phyloP scores from a whole-genome alignment of 2,113 vertebrate species.

The Poeciliopsis occidentalis region DNA sequence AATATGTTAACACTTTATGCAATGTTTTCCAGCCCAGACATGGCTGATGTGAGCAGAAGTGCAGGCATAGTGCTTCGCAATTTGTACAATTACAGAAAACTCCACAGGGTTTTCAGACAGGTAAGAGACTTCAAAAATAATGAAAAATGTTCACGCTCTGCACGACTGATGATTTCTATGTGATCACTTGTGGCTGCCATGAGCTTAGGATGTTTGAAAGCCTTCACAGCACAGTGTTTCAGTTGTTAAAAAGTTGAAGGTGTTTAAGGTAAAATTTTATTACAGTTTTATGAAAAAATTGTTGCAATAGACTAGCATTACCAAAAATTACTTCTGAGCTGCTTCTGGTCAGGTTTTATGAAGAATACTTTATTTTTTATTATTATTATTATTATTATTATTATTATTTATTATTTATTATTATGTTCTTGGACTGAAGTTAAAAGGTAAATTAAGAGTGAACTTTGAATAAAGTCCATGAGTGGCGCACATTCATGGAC shows the following conservation, averaged over 20 bases:
- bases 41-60: conserved; percentile 76
- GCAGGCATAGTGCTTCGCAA: conserved; percentile 90
- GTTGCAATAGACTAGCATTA: background rate
- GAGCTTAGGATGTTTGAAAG: background rate
- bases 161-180: background rate
- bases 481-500: too few species aligned
- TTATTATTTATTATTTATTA: too few species aligned
- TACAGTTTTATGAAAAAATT: too few species aligned
- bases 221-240: too few species aligned
- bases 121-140: conserved; percentile 69
- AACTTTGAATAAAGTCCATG: too few species aligned
- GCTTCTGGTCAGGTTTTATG: background rate
- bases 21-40: conserved; percentile 74
- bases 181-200: background rate
- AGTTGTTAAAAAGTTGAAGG: too few species aligned
- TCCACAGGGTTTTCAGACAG: conserved; percentile 86
- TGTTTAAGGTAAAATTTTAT: too few species aligned
- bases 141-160: background rate
- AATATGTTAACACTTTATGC: conserved; percentile 8
- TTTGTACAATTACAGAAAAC: conserved; percentile 94
- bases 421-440: too few species aligned
- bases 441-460: too few species aligned
- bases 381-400: too few species aligned
- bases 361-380: background rate
- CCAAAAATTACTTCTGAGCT: background rate